Evolutionary conservation across 2,888 invertebrate species (phyloP), one percentile per base, ranked within the genome.

Genomic region (Coenonympha glycerion): DNA sequence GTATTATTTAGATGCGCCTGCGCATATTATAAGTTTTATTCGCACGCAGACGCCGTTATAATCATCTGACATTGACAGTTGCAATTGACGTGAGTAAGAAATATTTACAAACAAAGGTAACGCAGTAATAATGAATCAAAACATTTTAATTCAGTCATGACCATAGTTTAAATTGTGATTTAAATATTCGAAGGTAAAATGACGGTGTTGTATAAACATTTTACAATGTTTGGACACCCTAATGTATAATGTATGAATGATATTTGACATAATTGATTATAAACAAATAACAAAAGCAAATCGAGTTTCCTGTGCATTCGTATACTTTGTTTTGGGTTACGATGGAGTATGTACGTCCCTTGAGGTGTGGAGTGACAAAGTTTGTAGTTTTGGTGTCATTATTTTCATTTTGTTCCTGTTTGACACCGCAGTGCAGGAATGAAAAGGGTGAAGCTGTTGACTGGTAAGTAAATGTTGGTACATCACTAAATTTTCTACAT

Each of bases 381-480:
- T 61, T 69, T 51, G 57, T 75, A 53, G 55, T 77, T 55, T 63
- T 71, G 52, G 57, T 63, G 51, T 52, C 73, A 57, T 66, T 76
- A 63, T 61, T 78, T 55, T 63, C 56, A 56, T 60, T 60, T 49
- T 71, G 73, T 58, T 56, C 55, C 18, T 63, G 74, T 48, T 63
- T 79, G 46, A 76, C 86, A 48, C 85, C 84, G 45, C 87, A 86
- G 61, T 88, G 88, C 60, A 76, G 85, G 58, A 91, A 92, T 76
- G 91, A 92, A 67, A 84, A 86, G 56, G 90, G 91, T 47, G 84
- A 90, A 49, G 76, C 89, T 8, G 91, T 93, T 6, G 93, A 93
- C 75, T 93, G 93, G 93, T 93, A 79, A 88, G 24, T 42, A 15
- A 9, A 6, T 31, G 8, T 8, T 21, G 11, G n/a, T n/a, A n/a